These are phyloP conservation scores for Okamejei kenojei DNA, from an alignment of 2,797 vertebrate species.

Conservation along the genomic window DNA sequence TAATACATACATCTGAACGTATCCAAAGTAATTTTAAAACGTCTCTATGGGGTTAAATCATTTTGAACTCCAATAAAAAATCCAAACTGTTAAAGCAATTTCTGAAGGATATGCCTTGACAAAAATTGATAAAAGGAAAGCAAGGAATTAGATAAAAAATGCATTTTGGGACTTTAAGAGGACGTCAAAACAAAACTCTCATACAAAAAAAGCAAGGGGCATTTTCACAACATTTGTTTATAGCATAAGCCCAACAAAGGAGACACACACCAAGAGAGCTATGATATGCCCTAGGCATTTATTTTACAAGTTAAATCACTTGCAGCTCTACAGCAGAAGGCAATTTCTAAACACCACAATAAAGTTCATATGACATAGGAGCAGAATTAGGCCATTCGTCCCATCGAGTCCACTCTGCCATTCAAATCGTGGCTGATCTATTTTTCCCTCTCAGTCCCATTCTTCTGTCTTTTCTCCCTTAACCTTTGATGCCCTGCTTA, in stretches of 20 bases:
- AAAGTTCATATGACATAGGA: too few species aligned
- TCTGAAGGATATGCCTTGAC: background rate
- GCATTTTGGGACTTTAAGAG: background rate
- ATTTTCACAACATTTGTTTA: background rate
- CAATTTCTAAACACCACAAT: background rate
- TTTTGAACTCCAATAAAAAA: background rate
- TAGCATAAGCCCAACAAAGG: background rate
- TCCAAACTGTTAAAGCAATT: background rate
- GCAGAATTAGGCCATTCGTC: too few species aligned
- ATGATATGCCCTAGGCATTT: too few species aligned
- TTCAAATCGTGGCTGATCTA: too few species aligned
- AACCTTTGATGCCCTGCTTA: too few species aligned
- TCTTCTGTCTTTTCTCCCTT: too few species aligned
- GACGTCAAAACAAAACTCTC: background rate
- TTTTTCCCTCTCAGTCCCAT: too few species aligned
- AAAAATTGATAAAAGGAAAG: slow-evolving; percentile 10
- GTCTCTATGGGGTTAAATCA: background rate
- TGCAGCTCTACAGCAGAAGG: background rate
- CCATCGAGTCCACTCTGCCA: too few species aligned
- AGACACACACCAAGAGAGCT: background rate
- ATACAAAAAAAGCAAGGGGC: background rate
- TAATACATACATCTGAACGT: background rate
- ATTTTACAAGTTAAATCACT: background rate
- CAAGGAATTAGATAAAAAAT: background rate
- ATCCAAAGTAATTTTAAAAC: background rate